phyloP scores from a whole-genome alignment of 2,888 invertebrate species.

The Drosophila helvetica region DNA sequence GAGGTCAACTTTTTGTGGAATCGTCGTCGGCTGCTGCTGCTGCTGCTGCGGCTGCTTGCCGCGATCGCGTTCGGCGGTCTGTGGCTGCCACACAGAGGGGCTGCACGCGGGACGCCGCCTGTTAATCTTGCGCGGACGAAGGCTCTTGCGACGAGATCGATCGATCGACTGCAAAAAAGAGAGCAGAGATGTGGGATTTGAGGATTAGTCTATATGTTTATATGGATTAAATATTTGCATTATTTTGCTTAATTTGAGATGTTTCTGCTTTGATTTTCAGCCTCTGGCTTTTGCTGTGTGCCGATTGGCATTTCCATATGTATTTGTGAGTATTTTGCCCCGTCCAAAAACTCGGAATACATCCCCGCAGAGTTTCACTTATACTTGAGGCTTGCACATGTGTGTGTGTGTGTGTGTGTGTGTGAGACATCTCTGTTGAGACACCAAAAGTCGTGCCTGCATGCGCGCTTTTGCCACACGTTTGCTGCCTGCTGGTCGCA shows the following conservation, averaged over 20 bases:
- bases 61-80: no score
- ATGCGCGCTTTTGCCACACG: not conserved
- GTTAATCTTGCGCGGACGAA: conserved; percentile 54
- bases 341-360: no score
- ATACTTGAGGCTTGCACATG: not conserved
- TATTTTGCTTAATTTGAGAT: no score
- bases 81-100: not conserved
- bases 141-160: conserved; percentile 60
- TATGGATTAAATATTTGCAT: no score
- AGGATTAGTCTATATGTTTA: no score
- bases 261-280: no score
- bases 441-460: not conserved
- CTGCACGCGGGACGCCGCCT: not conserved
- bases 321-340: no score
- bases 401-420: not conserved
- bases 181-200: not conserved
- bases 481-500: no score
- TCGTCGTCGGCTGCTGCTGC: conserved; percentile 46
- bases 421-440: not conserved
- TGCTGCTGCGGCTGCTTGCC: not conserved
- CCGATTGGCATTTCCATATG: no score
- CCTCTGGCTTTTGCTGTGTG: no score
- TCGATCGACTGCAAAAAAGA: conserved; percentile 57
- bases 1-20: conserved; percentile 83
- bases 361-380: no score